A percentile compares a stretch with the other conserved stretches of the same genome.
These are phyloP conservation scores for Beris chalybata DNA, from an alignment of 2,888 invertebrate genomes.

Conservation along the genomic window DNA sequence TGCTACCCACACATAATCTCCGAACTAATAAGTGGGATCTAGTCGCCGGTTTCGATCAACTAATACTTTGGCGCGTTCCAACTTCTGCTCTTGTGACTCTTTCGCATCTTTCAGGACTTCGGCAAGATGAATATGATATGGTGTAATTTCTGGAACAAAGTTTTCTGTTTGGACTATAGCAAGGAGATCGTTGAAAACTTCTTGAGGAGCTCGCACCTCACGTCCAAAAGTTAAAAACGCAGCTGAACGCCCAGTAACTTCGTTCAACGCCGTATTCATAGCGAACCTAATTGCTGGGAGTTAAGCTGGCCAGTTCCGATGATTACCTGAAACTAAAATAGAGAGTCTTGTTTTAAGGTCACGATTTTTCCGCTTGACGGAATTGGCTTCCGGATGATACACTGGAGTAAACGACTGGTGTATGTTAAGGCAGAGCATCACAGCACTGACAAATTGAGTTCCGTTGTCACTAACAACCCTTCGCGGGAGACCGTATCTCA, in stretches of 20 bases:
- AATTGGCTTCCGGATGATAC: conserved; percentile 41
- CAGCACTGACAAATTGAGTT: no score
- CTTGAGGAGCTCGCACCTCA: not conserved
- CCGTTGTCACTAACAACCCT: not conserved
- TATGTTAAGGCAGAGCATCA: not conserved
- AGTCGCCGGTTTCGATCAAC: not conserved
- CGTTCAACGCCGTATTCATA: no score
- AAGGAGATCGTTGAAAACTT: not conserved
- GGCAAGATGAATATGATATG: not conserved
- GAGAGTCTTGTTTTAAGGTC: not conserved
- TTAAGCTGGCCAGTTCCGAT: no score
- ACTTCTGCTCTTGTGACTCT: not conserved
- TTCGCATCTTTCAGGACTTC: not conserved
- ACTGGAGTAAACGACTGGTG: not conserved
- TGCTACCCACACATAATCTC: not conserved
- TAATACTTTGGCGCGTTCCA: not conserved
- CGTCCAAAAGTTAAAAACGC: not conserved
- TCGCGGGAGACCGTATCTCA: not conserved
- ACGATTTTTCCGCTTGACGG: not conserved
- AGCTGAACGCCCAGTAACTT: no score
- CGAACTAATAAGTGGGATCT: not conserved
- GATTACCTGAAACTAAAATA: no score
- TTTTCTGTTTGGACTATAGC: not conserved
- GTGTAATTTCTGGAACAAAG: not conserved
- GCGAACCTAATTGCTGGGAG: no score